These are phyloP conservation scores for Helleia helle DNA, from an alignment of 2,888 invertebrate genomes.

Conservation along the genomic window DNA sequence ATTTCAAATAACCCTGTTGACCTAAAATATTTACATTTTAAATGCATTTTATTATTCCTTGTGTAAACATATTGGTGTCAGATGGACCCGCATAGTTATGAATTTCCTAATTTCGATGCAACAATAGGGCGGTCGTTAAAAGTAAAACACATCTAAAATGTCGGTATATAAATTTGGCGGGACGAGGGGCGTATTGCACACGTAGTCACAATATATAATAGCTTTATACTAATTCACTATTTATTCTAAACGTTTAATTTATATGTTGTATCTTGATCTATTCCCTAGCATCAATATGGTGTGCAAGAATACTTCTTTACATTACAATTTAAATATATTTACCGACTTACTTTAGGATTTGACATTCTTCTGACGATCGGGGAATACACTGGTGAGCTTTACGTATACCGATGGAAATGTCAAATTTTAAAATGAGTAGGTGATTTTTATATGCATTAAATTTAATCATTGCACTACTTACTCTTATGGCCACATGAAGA, in stretches of 20 bases:
- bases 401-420: no score
- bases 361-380: no score
- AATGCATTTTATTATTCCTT: slow-evolving; percentile 20
- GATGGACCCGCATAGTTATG: neutral
- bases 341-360: no score
- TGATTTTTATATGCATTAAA: neutral
- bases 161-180: slow-evolving; percentile 28
- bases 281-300: neutral
- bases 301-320: neutral
- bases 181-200: slow-evolving; percentile 23
- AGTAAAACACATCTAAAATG: slow-evolving; percentile 25
- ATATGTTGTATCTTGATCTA: slow-evolving; percentile 1
- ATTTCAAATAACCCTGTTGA: slow-evolving; percentile 55
- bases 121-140: slow-evolving; percentile 15
- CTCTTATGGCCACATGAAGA: slow-evolving; percentile 8
- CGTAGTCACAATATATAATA: neutral
- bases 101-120: neutral
- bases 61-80: slow-evolving; percentile 13
- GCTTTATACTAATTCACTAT: neutral
- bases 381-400: no score
- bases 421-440: no score
- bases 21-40: slow-evolving; percentile 30
- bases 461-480: slow-evolving; percentile 6
- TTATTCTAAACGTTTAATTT: neutral
- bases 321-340: no score